phyloP scores from a whole-genome alignment of 1,140 invertebrate genomes.

The Leptopilina boulardi region DNA sequence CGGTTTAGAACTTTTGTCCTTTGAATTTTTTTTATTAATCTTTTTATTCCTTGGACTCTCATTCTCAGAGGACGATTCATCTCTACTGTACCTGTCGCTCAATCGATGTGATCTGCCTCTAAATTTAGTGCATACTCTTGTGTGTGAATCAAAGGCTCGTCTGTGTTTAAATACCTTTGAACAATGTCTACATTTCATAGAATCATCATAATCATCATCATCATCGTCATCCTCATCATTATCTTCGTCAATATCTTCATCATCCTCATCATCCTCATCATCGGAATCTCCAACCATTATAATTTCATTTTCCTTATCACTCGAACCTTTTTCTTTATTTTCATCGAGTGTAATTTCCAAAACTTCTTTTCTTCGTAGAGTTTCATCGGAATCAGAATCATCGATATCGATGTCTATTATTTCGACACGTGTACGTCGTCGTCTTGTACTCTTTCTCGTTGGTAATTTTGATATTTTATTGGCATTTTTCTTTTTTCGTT shows the following conservation, averaged over 20 bases:
- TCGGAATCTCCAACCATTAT: conserved; percentile 73
- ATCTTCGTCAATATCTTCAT: conserved; percentile 53
- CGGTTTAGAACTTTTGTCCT: conserved; percentile 31
- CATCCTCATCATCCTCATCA: conserved; percentile 57
- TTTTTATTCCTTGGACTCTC: not conserved
- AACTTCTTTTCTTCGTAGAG: conserved; percentile 45
- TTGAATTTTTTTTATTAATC: conserved; percentile 41
- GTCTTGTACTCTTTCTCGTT: conserved; percentile 56
- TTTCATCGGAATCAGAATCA: conserved; percentile 59
- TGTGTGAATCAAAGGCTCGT: conserved; percentile 65
- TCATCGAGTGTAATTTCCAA: conserved; percentile 70
- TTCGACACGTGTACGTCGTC: conserved; percentile 65
- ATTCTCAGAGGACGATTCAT: not conserved
- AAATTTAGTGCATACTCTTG: conserved; percentile 65
- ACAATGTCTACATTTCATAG: conserved; percentile 61
- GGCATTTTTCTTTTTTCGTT: conserved; percentile 64
- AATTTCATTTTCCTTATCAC: conserved; percentile 74
- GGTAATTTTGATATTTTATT: conserved; percentile 52
- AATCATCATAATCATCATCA: conserved; percentile 35
- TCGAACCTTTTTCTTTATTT: conserved; percentile 71
- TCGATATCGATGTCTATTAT: conserved; percentile 72
- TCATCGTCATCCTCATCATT: conserved; percentile 64
- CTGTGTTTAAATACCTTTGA: conserved; percentile 60
- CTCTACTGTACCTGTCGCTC: not conserved
- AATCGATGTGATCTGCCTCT: conserved; percentile 48